phyloP scores from a whole-genome alignment of 2,888 invertebrate species.

The Notodonta dromedarius region DNA sequence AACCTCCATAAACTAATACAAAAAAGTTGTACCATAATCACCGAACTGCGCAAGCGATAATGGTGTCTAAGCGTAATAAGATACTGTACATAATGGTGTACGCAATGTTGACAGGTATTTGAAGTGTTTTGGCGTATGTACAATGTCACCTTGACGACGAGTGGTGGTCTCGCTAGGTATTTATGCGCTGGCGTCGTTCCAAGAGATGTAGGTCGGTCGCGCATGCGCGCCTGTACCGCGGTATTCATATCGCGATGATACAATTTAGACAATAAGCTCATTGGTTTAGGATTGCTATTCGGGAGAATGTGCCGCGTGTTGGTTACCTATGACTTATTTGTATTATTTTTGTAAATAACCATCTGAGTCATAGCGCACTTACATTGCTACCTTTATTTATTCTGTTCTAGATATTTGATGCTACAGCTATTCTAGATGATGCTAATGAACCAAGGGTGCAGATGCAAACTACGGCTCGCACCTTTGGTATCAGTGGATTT shows the following conservation, averaged over 20 bases:
- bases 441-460: no score
- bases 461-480: no score
- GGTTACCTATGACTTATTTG: constrained; percentile 29
- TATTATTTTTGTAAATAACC: constrained; percentile 21
- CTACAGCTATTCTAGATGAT: no score
- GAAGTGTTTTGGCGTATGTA: constrained; percentile 39
- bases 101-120: constrained; percentile 22
- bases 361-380: constrained; percentile 31
- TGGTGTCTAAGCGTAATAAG: constrained; percentile 14
- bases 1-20: constrained; percentile 16
- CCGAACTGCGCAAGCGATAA: constrained; percentile 13
- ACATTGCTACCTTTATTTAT: not conserved
- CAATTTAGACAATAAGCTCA: constrained; percentile 43
- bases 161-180: constrained; percentile 57
- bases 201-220: constrained; percentile 66
- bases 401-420: not conserved
- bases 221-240: constrained; percentile 37
- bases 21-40: constrained; percentile 5
- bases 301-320: constrained; percentile 11
- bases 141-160: constrained; percentile 70
- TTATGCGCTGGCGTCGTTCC: constrained; percentile 67
- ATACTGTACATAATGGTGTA: constrained; percentile 27
- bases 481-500: no score
- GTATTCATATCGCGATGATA: constrained; percentile 42
- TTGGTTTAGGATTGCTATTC: constrained; percentile 37